phyloP scores from a whole-genome alignment of 2,113 vertebrate genomes.

The Eleginops maclovinus region DNA sequence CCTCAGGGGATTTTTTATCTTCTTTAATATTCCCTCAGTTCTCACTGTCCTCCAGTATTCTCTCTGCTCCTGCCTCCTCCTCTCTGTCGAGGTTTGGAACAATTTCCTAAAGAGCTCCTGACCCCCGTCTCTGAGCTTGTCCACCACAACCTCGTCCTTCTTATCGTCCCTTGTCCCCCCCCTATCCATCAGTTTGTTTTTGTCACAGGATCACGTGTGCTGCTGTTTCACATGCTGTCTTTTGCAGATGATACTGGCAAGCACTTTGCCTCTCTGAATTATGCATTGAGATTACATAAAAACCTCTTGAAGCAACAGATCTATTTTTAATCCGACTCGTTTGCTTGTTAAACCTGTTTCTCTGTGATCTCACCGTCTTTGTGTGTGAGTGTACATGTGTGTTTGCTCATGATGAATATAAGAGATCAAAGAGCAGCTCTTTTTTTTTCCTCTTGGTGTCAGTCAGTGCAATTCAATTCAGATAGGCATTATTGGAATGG shows the following conservation, averaged over 20 bases:
- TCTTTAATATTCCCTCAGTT: slow-evolving; percentile 78
- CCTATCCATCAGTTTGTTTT: slow-evolving; percentile 23
- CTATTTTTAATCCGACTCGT: slow-evolving; percentile 80
- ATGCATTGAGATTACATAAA: slow-evolving; percentile 81
- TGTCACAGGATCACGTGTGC: slow-evolving; percentile 43
- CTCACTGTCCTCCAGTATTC: slow-evolving; percentile 61
- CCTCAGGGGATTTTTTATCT: slow-evolving; percentile 56
- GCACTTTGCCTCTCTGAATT: slow-evolving; percentile 82
- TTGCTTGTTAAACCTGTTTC: slow-evolving; percentile 75
- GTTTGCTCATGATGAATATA: slow-evolving; percentile 26
- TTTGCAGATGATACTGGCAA: slow-evolving; percentile 69
- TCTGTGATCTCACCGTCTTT: slow-evolving; percentile 63
- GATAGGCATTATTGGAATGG: slow-evolving; percentile 55
- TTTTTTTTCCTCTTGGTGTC: slow-evolving; percentile 30
- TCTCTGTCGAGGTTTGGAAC: slow-evolving; percentile 34
- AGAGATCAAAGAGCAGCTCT: slow-evolving; percentile 42
- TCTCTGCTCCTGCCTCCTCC: slow-evolving; percentile 53
- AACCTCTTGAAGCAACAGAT: slow-evolving; percentile 74
- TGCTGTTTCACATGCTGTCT: slow-evolving; percentile 48
- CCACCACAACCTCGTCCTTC: slow-evolving; percentile 45
- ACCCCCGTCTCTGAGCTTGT: slow-evolving; percentile 26
- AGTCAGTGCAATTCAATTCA: slow-evolving; percentile 58
- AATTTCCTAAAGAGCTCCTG: slow-evolving; percentile 51
- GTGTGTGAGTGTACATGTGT: background rate
- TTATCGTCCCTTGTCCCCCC: slow-evolving; percentile 13